phyloP scores from a whole-genome alignment of 2,113 vertebrate genomes.

The Pampusana beccarii region DNA sequence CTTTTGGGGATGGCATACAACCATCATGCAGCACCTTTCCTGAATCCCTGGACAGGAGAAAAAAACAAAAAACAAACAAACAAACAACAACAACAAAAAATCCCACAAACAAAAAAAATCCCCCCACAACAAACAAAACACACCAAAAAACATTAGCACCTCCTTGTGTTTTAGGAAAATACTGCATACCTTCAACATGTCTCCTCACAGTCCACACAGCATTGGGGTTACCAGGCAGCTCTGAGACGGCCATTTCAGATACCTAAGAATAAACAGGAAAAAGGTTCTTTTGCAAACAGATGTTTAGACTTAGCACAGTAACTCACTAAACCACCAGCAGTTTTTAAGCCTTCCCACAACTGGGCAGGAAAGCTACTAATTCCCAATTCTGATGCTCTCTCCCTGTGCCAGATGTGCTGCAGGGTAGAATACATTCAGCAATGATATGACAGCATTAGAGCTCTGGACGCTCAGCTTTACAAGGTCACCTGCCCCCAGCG shows the following conservation, averaged over 20 bases:
- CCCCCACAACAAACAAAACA: neutral
- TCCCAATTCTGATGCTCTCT: neutral
- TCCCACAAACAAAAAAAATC: too few relatives aligned
- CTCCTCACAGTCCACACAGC: conserved; percentile 98
- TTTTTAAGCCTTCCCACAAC: neutral
- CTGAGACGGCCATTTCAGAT: conserved; percentile 98
- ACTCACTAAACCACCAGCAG: neutral
- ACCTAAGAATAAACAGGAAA: conserved; percentile 80
- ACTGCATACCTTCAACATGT: conserved; percentile 90
- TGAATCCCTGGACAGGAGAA: neutral
- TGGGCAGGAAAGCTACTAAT: neutral
- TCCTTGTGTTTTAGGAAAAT: neutral
- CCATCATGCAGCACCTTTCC: neutral
- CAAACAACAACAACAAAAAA: neutral
- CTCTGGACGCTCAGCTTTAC: neutral
- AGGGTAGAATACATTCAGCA: neutral
- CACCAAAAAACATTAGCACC: neutral
- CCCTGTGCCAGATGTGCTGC: neutral
- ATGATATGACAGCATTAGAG: neutral
- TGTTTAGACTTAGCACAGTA: neutral
- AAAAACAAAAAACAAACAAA: neutral
- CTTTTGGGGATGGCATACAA: neutral
- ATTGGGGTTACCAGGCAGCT: conserved; percentile 98
- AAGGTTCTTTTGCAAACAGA: neutral
- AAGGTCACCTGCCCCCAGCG: neutral